Evolutionary conservation across 2,113 vertebrate species (phyloP), one percentile per base, ranked within the genome.

Genomic region (Phylloscopus trochilus): DNA sequence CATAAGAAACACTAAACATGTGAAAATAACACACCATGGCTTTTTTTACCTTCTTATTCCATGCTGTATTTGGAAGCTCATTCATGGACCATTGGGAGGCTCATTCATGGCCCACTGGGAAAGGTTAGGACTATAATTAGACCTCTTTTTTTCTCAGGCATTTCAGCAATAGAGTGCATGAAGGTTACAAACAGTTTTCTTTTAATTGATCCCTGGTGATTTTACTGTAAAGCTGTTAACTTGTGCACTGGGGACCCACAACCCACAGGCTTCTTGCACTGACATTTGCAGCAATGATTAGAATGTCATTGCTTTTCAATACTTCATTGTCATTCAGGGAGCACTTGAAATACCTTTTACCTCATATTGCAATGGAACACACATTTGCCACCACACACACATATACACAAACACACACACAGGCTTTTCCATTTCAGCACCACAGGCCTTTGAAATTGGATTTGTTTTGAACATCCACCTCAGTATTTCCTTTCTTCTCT

Each of bases 241-340:
- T 97, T 94, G 91, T 94, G 88, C 95, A 74, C 94, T 58, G 51
- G 97, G 93, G 94, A 95, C 85, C 91, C 73, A 84, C 97, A 97
- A 94, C 96, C 95, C 97, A 97, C 62, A n/a, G 89, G 94, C 96
- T 97, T 93, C 94, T 97, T 96, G 94, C 81, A 86, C 94, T 98
- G 98, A 98, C 98, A 98, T 98, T 98, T 98, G 95, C 94, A 93
- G 94, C 95, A 95, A 97, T 97, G 97, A 98, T 98, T 98, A 98
- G 96, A 97, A 98, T 98, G 97, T 98, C 97, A 97, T 96, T 97
- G 95, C 97, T 96, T 98, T 95, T 95, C 96, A 79, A 97, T 97
- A 95, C 95, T 95, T 98, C 95, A 97, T 97, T 98, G 97, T 95
- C 97, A 98, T 98, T 98, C 97, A 95, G 95, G 70, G 92, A 95